Base-by-base conservation (phyloP, 2,888 invertebrate genomes). In the Pyrocoelia pectoralis region DNA sequence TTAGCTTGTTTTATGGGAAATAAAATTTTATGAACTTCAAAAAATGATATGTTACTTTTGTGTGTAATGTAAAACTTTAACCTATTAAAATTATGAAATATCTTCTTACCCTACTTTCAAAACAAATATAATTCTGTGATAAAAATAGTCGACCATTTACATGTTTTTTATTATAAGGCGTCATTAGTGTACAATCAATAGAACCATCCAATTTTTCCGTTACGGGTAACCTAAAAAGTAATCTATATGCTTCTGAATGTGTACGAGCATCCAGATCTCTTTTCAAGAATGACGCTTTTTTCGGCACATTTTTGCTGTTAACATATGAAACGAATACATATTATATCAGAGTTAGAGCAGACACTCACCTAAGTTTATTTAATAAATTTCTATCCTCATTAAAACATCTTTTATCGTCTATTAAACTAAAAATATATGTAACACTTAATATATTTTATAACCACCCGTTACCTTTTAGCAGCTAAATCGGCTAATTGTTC, bases 401-500 rank as follows among this genome's bases (percentile, higher is more conserved):
- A 77, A 95, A 96, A 57, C 92, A 90, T 46, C 93, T 91, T 81
- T 95, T 97, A 77, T 97, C 97, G 73, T 96, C 92, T 74, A 95
- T 95, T 68, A 97, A 84, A 80, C 96, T 93, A 80, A 15, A 40
- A 57, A 5, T 24, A 62, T 5, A 43, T 43, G 43, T 12, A 9
- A 15, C 6, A 15, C 2, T 24, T 4, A 43, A 43, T 12, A 43
- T 15, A 14, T 3, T 12, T n/a, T n/a, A n/a, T n/a, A n/a, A n/a
- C n/a, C n/a, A n/a, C n/a, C n/a, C 13, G 8, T 61, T 74, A 79
- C 89, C 92, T 89, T 85, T 95, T 96, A 90, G 98, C 97, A 60
- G 98, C 97, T 83, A 98, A 89, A 83, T 98, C 98, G 56, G 96
- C 95, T 41, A 99, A 84, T 79, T 98, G 98, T 76, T 96, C 93